Conservation (phyloP, 1,140 invertebrate species). For the Pogonognathellus flavescens region DNA sequence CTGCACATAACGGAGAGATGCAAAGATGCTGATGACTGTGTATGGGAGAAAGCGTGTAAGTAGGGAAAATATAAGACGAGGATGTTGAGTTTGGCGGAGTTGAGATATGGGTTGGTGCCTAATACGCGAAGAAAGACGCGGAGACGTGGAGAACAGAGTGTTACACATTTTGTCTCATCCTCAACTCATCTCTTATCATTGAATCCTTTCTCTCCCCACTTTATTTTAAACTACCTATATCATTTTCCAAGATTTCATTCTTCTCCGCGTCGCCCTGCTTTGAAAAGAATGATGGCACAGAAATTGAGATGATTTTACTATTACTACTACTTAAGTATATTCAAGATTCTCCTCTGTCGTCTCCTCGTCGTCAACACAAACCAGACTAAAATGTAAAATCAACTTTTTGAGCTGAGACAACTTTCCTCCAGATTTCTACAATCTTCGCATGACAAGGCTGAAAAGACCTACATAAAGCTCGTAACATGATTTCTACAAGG, state of each 20-base stretch:
- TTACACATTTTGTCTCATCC: conserved; percentile 25
- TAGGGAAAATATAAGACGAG: not conserved
- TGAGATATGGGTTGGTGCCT: no score
- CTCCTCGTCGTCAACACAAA: conserved; percentile 21
- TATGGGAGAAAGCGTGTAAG: not conserved
- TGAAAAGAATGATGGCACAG: not conserved
- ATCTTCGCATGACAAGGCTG: conserved; percentile 34
- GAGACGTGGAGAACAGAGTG: not conserved
- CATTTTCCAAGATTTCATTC: conserved; percentile 27
- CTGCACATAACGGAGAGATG: no score
- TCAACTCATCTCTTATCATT: conserved; percentile 47
- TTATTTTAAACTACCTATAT: conserved; percentile 46
- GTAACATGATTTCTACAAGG: not conserved
- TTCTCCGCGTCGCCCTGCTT: not conserved
- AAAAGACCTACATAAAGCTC: conserved; percentile 30
- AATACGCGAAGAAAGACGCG: not conserved
- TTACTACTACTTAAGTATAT: not conserved
- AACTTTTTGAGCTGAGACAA: conserved; percentile 33
- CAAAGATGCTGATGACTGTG: no score
- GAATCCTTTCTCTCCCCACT: conserved; percentile 40
- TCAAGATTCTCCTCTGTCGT: not conserved
- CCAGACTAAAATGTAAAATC: conserved; percentile 37
- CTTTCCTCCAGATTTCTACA: conserved; percentile 36
- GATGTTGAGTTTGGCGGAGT: no score
- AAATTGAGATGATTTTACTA: not conserved